Percentiles rank a stretch among this genome's conserved stretches.
Conservation (phyloP, 2,888 invertebrate species). For the Desoria tigrina region DNA sequence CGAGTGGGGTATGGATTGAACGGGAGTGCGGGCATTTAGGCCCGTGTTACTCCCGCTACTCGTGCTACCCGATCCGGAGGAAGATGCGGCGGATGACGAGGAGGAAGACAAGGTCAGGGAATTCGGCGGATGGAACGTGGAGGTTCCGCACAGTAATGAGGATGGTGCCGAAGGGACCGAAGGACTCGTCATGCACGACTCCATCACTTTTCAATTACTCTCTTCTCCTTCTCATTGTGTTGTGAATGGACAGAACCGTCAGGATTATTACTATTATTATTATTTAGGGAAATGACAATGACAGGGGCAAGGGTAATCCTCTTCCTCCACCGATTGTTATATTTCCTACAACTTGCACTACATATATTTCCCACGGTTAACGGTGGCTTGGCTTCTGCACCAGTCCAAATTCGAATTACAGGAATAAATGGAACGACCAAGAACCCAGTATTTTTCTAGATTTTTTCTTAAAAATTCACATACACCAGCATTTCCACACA, state of each 20-base stretch:
- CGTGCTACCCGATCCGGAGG: conserved; percentile 18
- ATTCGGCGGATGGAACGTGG: conserved; percentile 17
- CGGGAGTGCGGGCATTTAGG: conserved; percentile 37
- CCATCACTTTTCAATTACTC: conserved; percentile 3
- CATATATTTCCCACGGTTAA: too few species aligned
- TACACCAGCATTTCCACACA: too few species aligned
- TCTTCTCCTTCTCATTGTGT: neutral
- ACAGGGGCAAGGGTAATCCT: neutral
- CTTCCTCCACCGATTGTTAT: too few species aligned
- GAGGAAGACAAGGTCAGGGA: conserved; percentile 21
- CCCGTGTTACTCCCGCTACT: conserved; percentile 40
- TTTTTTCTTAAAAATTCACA: neutral
- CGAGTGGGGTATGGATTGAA: conserved; percentile 34
- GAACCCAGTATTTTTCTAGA: neutral
- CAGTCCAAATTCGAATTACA: too few species aligned
- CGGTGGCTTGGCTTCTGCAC: too few species aligned
- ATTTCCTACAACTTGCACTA: too few species aligned
- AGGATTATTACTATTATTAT: conserved; percentile 8
- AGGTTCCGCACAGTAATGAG: conserved; percentile 5
- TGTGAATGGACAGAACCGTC: neutral
- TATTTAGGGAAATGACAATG: conserved; percentile 10
- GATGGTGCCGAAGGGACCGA: conserved; percentile 1
- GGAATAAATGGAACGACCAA: too few species aligned
- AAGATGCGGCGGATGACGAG: conserved; percentile 2
- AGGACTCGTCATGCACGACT: conserved; percentile 12